These are phyloP conservation scores for Mythimna ferrago DNA, from an alignment of 2,888 invertebrate species.

Conservation along the genomic window DNA sequence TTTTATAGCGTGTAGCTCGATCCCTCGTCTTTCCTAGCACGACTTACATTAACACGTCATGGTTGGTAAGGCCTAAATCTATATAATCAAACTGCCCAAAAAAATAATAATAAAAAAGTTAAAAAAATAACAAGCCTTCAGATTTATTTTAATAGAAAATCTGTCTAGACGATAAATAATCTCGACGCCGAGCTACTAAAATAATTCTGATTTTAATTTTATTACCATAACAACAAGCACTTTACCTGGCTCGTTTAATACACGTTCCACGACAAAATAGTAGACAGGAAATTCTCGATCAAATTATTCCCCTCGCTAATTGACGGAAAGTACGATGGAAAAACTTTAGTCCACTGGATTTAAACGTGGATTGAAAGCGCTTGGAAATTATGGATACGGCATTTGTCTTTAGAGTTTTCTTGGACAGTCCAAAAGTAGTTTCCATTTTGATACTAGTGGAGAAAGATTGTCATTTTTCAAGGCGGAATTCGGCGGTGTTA, in stretches of 20 bases:
- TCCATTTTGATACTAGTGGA: too few species aligned
- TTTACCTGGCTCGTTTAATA: constrained; percentile 30
- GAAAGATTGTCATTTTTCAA: too few species aligned
- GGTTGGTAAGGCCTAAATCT: too few species aligned
- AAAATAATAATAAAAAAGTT: neutral
- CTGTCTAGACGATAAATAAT: constrained; percentile 5
- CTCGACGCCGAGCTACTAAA: neutral
- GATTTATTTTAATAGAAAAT: constrained; percentile 1
- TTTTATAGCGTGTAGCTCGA: too few species aligned
- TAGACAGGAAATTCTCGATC: constrained; percentile 64
- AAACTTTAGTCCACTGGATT: constrained; percentile 48
- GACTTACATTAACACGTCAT: too few species aligned
- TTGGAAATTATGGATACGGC: constrained; percentile 25
- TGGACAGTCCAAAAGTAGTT: neutral
- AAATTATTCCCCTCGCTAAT: constrained; percentile 64
- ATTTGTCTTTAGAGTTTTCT: neutral
- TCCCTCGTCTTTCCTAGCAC: too few species aligned
- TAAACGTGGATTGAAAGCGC: constrained; percentile 20
- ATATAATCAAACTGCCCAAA: too few species aligned
- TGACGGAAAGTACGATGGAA: constrained; percentile 61
- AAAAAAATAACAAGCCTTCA: neutral
- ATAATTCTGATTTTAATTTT: constrained; percentile 25
- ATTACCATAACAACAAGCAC: constrained; percentile 26
- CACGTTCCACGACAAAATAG: constrained; percentile 33
- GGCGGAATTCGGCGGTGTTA: too few species aligned